A percentile compares a stretch with the other conserved stretches of the same genome.
Evolutionary conservation across 2,888 invertebrate species (phyloP).

Genomic region (Tetranychus truncatus): DNA sequence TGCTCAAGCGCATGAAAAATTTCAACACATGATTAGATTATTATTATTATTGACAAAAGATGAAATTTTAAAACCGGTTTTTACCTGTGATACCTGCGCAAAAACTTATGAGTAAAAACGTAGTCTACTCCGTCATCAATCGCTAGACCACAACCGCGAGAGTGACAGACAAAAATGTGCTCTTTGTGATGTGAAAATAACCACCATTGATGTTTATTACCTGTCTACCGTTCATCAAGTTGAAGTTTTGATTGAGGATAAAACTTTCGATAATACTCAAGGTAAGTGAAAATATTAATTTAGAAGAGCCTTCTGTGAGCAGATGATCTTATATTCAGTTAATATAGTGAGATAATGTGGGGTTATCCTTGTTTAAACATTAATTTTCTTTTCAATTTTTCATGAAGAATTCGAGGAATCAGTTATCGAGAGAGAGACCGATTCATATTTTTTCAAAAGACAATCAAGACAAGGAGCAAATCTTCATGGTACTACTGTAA

Average conservation of each 20-base stretch:
- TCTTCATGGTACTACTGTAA: background rate
- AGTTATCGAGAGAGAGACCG: background rate
- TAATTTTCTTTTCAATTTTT: background rate
- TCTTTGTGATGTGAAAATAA: background rate
- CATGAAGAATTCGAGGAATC: background rate
- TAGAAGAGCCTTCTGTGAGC: background rate
- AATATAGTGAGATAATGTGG: background rate
- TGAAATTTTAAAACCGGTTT: background rate
- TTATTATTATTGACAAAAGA: background rate
- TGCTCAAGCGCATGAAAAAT: background rate
- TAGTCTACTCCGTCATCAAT: background rate
- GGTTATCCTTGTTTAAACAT: background rate
- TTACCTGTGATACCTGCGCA: no score
- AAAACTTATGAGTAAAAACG: background rate
- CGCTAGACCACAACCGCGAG: background rate
- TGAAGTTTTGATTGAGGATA: background rate
- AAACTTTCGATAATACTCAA: background rate
- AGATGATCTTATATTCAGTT: background rate
- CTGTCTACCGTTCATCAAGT: background rate
- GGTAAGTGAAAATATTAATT: background rate
- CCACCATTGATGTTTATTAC: background rate
- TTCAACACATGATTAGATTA: background rate
- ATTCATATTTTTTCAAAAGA: background rate
- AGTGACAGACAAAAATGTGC: background rate
- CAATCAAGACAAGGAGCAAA: background rate